A percentile compares a stretch with the other conserved stretches of the same genome.
These are phyloP conservation scores for Lydus trimaculatus DNA, from an alignment of 2,888 invertebrate species.

Conservation along the genomic window DNA sequence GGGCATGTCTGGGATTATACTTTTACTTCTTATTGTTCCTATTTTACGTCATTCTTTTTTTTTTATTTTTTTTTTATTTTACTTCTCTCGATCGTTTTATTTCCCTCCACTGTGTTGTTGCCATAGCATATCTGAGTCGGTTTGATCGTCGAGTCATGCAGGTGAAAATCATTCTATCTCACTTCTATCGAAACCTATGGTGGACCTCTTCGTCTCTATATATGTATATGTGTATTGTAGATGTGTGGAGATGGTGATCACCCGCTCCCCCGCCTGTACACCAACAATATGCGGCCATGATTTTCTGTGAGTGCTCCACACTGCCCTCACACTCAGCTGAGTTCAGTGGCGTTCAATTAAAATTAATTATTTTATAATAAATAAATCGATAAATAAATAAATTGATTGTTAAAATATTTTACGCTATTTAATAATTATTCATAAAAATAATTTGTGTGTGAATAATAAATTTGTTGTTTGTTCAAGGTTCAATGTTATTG, in stretches of 20 bases:
- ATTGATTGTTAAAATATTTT: background rate
- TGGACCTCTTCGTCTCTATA: conserved; percentile 10
- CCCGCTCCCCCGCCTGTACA: conserved; percentile 26
- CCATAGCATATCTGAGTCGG: conserved; percentile 46
- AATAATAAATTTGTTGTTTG: background rate
- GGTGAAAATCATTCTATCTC: conserved; percentile 44
- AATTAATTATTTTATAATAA: background rate
- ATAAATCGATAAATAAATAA: background rate
- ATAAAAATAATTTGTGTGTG: background rate
- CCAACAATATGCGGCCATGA: conserved; percentile 53
- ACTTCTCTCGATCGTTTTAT: conserved; percentile 51
- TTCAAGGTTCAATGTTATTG: conserved; percentile 2
- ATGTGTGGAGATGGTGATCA: conserved; percentile 11
- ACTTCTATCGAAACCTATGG: conserved; percentile 11
- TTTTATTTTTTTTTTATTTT: conserved; percentile 17
- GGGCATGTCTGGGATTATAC: conserved; percentile 56
- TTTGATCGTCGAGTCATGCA: conserved; percentile 48
- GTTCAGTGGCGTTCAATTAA: conserved; percentile 41
- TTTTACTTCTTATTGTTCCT: conserved; percentile 57
- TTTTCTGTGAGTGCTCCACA: conserved; percentile 49
- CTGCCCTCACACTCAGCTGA: conserved; percentile 52
- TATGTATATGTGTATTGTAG: background rate
- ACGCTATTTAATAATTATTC: background rate
- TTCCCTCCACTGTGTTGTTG: conserved; percentile 48
- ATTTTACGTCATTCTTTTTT: conserved; percentile 54